phyloP scores from a whole-genome alignment of 2,113 vertebrate genomes.

The Neopipo cinnamomea region DNA sequence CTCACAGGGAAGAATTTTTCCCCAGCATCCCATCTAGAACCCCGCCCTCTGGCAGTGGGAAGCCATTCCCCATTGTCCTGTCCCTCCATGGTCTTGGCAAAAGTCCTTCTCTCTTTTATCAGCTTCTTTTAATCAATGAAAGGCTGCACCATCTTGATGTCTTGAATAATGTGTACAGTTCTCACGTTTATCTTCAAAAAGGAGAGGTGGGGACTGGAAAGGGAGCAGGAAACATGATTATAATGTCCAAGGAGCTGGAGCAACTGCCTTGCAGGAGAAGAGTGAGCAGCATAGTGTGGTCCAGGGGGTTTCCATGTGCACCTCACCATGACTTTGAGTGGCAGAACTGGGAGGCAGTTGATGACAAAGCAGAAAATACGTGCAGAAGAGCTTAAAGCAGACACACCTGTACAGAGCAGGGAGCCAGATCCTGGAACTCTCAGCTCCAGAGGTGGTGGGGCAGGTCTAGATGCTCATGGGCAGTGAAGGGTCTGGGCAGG shows the following conservation, averaged over 20 bases:
- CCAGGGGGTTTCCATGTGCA: neutral
- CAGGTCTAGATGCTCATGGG: neutral
- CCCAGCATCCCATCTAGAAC: neutral
- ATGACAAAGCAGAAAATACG: neutral
- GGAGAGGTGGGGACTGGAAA: neutral
- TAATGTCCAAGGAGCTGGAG: neutral
- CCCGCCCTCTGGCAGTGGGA: neutral
- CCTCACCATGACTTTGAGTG: rapidly evolving
- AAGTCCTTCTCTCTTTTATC: neutral
- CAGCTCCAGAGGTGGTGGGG: neutral
- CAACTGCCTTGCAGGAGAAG: neutral
- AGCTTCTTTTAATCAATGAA: neutral
- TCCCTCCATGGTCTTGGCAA: neutral
- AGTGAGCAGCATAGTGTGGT: neutral
- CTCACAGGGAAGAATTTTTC: neutral
- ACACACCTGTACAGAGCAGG: neutral
- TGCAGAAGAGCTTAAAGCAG: neutral
- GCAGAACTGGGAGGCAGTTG: neutral
- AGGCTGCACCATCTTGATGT: neutral
- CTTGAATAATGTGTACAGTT: neutral
- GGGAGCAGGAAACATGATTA: neutral
- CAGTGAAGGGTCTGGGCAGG: neutral
- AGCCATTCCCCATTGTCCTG: neutral
- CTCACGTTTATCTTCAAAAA: neutral
- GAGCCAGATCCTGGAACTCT: neutral